Evolutionary conservation across 1,140 invertebrate genomes (phyloP), one percentile per base, ranked within the genome.

Genomic region (Drosophila serrata): DNA sequence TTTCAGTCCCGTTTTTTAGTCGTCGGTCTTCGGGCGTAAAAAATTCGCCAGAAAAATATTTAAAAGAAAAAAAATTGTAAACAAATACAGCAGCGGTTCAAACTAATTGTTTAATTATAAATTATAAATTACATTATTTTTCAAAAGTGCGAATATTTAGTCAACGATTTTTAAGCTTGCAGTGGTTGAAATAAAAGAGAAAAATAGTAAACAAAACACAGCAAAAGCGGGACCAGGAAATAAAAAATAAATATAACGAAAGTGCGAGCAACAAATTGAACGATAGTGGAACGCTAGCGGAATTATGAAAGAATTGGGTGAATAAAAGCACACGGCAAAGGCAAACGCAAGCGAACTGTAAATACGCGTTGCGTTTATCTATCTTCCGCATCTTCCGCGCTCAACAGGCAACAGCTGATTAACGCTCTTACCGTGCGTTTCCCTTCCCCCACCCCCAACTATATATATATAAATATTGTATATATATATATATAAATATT

Each of bases 371-470:
- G 51, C 51, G 51, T 37, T 37, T 55, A 37, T 55, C 45, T 56
- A 57, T 49, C 56, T 73, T 64, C 60, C 48, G 45, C 61, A 49
- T 65, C 68, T 39, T 55, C 33, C 56, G 67, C 73, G 81, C 65
- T 84, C 81, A 84, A 86, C 84, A 88, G 77, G 84, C 84, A 90
- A 84, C 84, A 88, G 84, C 84, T 88, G 84, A 90, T 78, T 58
- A 77, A 33, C 33, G 49, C 27, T 37, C 35, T n/a, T 70, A 40
- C 68, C 35, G 64, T 68, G 64, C 45, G 64, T 68, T 51, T n/a
- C 29, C 29, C 42, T 19, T 5, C 4, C 22, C 22, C 11, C 45
- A 1, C 29, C 19, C 17, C 0, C 7, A 22, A 3, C 17, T 7
- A 8, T 3, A 9, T 17, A 5, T 9, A 33, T 17, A 13, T 43